phyloP scores from a whole-genome alignment of 2,888 invertebrate genomes.

The Dermolepida albohirtum region DNA sequence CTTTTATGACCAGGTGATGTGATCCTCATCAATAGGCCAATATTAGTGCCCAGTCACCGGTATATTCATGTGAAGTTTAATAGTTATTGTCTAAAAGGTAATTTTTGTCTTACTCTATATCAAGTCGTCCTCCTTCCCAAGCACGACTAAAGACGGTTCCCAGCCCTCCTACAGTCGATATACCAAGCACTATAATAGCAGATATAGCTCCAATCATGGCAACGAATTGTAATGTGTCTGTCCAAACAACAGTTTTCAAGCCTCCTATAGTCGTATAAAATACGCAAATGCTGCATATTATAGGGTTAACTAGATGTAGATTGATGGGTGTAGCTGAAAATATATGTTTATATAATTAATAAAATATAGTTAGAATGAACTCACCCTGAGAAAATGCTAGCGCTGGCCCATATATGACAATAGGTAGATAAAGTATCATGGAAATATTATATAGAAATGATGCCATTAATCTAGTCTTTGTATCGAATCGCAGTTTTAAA shows the following conservation, averaged over 20 bases:
- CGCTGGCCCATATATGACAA: slow-evolving; percentile 78
- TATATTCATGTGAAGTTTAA: no score
- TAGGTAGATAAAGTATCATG: slow-evolving; percentile 71
- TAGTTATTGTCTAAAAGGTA: no score
- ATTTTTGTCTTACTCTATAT: slow-evolving; percentile 58
- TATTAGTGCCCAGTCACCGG: no score
- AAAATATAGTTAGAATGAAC: not conserved
- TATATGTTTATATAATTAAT: no score
- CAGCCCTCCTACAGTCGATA: slow-evolving; percentile 68
- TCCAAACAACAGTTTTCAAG: slow-evolving; percentile 73
- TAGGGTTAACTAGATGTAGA: slow-evolving; percentile 70
- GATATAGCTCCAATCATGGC: slow-evolving; percentile 68
- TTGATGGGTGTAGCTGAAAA: slow-evolving; percentile 71
- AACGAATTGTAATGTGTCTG: slow-evolving; percentile 69
- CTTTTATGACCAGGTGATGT: no score
- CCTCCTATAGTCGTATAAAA: slow-evolving; percentile 78
- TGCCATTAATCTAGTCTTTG: slow-evolving; percentile 60
- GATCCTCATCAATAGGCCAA: no score
- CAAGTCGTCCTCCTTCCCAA: slow-evolving; percentile 69
- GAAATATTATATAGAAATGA: slow-evolving; percentile 72
- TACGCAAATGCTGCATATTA: slow-evolving; percentile 77
- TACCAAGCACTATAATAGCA: slow-evolving; percentile 69
- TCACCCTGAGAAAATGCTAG: slow-evolving; percentile 76
- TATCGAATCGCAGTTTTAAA: slow-evolving; percentile 72
- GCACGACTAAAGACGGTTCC: slow-evolving; percentile 70